phyloP scores from a whole-genome alignment of 2,888 invertebrate species.

The Philopedon plagiatum region DNA sequence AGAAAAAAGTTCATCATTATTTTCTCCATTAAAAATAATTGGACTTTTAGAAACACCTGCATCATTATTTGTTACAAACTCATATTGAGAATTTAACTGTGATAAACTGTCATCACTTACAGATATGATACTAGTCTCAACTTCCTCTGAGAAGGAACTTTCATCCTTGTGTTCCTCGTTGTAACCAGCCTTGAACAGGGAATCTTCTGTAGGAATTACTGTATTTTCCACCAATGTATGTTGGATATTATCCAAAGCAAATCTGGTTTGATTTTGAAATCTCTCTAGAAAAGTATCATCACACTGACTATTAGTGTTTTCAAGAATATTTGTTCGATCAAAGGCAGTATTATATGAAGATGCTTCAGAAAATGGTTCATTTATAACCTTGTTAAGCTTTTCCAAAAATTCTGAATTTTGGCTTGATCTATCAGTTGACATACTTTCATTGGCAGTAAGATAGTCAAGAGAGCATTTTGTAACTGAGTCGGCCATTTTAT shows the following conservation, averaged over 20 bases:
- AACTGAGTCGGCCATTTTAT: neutral
- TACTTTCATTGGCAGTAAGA: conserved; percentile 15
- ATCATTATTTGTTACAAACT: neutral
- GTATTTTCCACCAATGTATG: conserved; percentile 24
- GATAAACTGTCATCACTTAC: conserved; percentile 28
- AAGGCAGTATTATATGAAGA: conserved; percentile 26
- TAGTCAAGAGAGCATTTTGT: conserved; percentile 12
- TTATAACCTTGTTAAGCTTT: conserved; percentile 20
- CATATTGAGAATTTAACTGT: neutral
- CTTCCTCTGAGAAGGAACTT: neutral
- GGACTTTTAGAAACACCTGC: neutral
- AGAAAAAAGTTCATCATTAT: neutral
- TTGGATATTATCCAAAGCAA: conserved; percentile 8
- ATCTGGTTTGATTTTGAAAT: conserved; percentile 1
- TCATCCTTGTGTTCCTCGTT: neutral
- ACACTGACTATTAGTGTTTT: neutral
- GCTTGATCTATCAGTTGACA: neutral
- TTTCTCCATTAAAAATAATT: neutral
- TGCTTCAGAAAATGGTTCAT: conserved; percentile 14
- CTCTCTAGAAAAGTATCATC: conserved; percentile 14
- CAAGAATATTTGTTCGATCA: conserved; percentile 7
- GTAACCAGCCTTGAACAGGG: neutral
- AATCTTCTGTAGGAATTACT: neutral
- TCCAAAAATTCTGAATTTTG: conserved; percentile 17
- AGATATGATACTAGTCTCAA: conserved; percentile 20